phyloP scores from a whole-genome alignment of 2,888 invertebrate genomes.

The Ichneumoninae sp. region DNA sequence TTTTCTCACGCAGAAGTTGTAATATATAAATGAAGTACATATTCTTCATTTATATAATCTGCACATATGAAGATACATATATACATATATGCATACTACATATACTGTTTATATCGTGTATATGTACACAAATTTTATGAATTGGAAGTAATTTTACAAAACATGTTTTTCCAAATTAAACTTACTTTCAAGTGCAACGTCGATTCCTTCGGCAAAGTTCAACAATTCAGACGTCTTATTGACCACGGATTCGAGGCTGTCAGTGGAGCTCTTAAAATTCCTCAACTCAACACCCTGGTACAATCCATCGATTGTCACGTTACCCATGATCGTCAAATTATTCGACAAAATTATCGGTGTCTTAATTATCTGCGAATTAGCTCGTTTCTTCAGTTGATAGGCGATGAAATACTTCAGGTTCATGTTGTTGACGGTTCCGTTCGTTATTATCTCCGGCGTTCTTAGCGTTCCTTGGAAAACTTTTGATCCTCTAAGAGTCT shows the following conservation, averaged over 20 bases:
- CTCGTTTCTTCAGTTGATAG: conserved; percentile 72
- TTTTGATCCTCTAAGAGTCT: conserved; percentile 83
- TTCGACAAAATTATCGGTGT: conserved; percentile 69
- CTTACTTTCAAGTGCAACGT: conserved; percentile 72
- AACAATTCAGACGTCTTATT: conserved; percentile 40
- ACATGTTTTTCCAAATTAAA: background rate
- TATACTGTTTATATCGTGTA: background rate
- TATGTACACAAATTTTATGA: background rate
- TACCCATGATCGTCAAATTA: conserved; percentile 72
- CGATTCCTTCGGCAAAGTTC: conserved; percentile 64
- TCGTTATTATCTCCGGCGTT: conserved; percentile 68
- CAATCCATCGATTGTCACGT: conserved; percentile 70
- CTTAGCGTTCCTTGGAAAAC: conserved; percentile 71
- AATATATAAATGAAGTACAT: too few relatives aligned
- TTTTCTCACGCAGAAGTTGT: too few relatives aligned
- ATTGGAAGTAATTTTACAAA: background rate
- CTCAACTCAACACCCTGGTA: conserved; percentile 68
- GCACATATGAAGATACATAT: too few relatives aligned
- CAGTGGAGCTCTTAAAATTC: conserved; percentile 46
- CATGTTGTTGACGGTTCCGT: conserved; percentile 74
- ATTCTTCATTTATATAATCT: too few relatives aligned
- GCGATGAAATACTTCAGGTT: conserved; percentile 70
- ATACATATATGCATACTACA: too few relatives aligned
- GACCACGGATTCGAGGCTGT: conserved; percentile 26
- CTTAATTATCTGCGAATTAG: conserved; percentile 69